Evolutionary conservation across 2,888 invertebrate species (phyloP).

Genomic region (Myathropa florea): DNA sequence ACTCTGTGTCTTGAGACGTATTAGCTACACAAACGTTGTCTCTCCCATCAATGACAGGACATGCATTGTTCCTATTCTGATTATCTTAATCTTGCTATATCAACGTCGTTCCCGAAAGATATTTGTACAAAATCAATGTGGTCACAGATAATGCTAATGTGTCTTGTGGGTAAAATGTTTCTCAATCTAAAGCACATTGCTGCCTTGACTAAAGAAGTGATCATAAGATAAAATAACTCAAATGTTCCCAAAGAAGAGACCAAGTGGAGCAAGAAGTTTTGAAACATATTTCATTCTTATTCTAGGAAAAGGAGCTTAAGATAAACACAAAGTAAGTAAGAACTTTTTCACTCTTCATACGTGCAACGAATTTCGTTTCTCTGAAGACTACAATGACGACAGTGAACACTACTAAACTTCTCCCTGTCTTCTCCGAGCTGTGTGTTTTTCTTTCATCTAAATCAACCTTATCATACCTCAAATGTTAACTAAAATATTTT

Average conservation of each 20-base stretch:
- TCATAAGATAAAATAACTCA: background rate
- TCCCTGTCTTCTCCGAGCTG: background rate
- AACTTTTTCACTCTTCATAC: background rate
- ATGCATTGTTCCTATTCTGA: too few relatives aligned
- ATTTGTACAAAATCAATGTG: too few relatives aligned
- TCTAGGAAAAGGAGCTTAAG: background rate
- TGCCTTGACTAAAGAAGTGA: background rate
- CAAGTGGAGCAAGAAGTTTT: background rate
- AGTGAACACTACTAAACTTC: background rate
- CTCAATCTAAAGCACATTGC: too few relatives aligned
- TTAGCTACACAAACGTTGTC: too few relatives aligned
- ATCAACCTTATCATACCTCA: background rate
- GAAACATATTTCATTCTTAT: background rate
- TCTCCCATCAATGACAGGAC: too few relatives aligned
- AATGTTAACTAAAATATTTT: constrained; percentile 38
- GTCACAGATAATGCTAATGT: too few relatives aligned
- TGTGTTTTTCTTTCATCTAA: background rate
- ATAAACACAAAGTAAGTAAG: background rate
- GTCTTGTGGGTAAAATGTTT: too few relatives aligned
- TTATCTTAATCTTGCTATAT: too few relatives aligned
- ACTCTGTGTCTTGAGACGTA: too few relatives aligned
- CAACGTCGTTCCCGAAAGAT: too few relatives aligned
- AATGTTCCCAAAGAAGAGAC: background rate
- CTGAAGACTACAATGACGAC: background rate
- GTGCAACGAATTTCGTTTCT: background rate